Evolutionary conservation across 2,113 vertebrate species (phyloP).

Genomic region (Strix uralensis): DNA sequence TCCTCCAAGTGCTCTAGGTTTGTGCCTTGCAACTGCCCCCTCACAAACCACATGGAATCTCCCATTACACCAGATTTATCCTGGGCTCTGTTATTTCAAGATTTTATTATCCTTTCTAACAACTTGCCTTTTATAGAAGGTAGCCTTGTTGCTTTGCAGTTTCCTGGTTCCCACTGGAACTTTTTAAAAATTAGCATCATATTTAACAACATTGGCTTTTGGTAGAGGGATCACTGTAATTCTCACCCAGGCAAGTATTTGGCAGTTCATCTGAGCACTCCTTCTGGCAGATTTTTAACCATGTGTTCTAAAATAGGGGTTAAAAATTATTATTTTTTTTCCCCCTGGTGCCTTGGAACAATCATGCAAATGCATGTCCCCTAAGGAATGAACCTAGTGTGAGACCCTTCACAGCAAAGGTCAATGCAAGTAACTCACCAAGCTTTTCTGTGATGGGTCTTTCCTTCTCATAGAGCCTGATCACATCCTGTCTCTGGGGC

Average conservation of each 20-base stretch:
- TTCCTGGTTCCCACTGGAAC: slow-evolving; percentile 58
- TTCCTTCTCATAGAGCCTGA: not conserved
- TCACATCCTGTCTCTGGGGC: not conserved
- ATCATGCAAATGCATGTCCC: not conserved
- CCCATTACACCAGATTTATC: not conserved
- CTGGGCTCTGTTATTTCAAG: slow-evolving; percentile 8
- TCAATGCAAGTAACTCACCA: not conserved
- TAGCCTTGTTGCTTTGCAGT: not conserved
- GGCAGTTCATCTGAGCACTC: not conserved
- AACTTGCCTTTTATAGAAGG: slow-evolving; percentile 54
- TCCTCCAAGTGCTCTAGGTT: not conserved
- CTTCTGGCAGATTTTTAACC: not conserved
- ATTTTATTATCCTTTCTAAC: slow-evolving; percentile 24
- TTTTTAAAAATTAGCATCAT: not conserved
- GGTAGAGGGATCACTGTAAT: not conserved
- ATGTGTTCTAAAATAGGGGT: not conserved
- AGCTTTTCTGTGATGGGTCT: not conserved
- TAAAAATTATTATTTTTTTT: not conserved
- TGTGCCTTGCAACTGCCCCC: not conserved
- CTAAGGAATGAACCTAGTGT: not conserved
- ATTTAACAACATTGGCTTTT: not conserved
- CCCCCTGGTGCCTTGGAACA: not conserved
- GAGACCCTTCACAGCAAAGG: not conserved
- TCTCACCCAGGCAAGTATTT: not conserved
- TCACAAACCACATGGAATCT: not conserved